Evolutionary conservation across 2,113 vertebrate genomes (phyloP).

Genomic region (Scartelaos histophorus): DNA sequence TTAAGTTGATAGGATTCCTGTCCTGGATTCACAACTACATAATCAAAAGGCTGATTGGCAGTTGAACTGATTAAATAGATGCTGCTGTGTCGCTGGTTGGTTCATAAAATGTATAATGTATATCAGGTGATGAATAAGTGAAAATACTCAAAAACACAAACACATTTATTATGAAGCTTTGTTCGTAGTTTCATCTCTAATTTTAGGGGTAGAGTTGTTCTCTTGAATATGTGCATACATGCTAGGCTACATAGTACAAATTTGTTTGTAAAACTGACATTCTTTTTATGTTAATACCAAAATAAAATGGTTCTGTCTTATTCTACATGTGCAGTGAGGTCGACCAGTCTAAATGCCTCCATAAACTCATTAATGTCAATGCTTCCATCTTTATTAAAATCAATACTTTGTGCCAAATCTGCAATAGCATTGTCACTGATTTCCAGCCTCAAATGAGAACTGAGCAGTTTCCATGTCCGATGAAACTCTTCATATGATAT

Average conservation of each 20-base stretch:
- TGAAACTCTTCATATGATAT: slow-evolving; percentile 92
- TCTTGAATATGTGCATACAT: no score
- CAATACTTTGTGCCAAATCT: slow-evolving; percentile 87
- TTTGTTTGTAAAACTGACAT: not conserved
- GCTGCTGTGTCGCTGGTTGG: slow-evolving; percentile 25
- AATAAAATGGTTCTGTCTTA: not conserved
- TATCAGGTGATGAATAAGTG: not conserved
- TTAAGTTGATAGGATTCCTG: slow-evolving; percentile 67
- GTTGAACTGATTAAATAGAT: slow-evolving; percentile 59
- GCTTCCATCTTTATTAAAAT: slow-evolving; percentile 94
- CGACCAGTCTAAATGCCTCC: slow-evolving; percentile 90
- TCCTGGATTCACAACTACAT: slow-evolving; percentile 34
- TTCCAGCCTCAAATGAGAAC: slow-evolving; percentile 84
- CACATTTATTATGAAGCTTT: not conserved
- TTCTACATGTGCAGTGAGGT: slow-evolving; percentile 53
- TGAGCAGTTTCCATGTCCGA: slow-evolving; percentile 91
- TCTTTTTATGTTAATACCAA: not conserved
- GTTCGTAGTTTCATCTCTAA: no score
- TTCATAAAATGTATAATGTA: not conserved
- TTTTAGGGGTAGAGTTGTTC: no score
- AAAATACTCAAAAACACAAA: not conserved
- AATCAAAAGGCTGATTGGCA: slow-evolving; percentile 49
- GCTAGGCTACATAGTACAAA: no score
- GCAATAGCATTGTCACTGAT: slow-evolving; percentile 82
- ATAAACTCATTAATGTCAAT: slow-evolving; percentile 97